A percentile compares a stretch with the other conserved stretches of the same genome.
Evolutionary conservation across 1,140 invertebrate species (phyloP).

Genomic region (Pollicipes pollicipes): DNA sequence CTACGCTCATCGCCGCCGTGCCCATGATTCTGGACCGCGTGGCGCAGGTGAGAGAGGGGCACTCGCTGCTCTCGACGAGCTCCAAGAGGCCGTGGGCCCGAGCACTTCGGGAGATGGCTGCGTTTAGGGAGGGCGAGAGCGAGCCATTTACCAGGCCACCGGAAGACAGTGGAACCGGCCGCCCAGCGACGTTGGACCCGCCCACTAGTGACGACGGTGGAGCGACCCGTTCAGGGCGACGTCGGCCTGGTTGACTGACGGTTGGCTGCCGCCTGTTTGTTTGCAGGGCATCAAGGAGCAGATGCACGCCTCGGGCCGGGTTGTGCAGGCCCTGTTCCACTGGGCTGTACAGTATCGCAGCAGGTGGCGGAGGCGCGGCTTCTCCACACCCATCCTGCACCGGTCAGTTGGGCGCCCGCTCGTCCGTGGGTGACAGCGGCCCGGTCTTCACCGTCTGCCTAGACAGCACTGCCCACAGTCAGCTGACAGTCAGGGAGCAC

Average conservation of each 20-base stretch:
- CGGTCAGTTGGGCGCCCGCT: neutral
- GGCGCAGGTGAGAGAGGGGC: neutral
- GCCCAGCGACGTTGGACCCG: no score
- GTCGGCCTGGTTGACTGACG: slow-evolving; percentile 33
- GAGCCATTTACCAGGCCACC: neutral
- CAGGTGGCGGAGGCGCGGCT: slow-evolving; percentile 61
- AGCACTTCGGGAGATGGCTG: neutral
- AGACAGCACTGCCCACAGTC: no score
- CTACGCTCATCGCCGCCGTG: slow-evolving; percentile 86
- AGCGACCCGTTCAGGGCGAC: slow-evolving; percentile 64
- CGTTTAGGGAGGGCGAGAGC: neutral
- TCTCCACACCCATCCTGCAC: slow-evolving; percentile 43
- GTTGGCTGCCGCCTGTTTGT: no score
- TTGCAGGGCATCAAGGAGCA: slow-evolving; percentile 42
- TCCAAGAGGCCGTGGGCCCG: neutral
- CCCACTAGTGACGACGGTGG: neutral
- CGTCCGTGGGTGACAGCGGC: no score
- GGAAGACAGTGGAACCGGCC: neutral
- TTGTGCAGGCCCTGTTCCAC: slow-evolving; percentile 62
- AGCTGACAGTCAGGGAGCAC: no score
- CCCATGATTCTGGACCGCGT: slow-evolving; percentile 41
- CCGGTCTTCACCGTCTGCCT: neutral
- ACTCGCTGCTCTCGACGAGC: no score
- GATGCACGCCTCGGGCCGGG: slow-evolving; percentile 53
- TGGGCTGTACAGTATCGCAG: slow-evolving; percentile 82